phyloP scores from a whole-genome alignment of 2,888 invertebrate species.

The Podotricha telesiphe region DNA sequence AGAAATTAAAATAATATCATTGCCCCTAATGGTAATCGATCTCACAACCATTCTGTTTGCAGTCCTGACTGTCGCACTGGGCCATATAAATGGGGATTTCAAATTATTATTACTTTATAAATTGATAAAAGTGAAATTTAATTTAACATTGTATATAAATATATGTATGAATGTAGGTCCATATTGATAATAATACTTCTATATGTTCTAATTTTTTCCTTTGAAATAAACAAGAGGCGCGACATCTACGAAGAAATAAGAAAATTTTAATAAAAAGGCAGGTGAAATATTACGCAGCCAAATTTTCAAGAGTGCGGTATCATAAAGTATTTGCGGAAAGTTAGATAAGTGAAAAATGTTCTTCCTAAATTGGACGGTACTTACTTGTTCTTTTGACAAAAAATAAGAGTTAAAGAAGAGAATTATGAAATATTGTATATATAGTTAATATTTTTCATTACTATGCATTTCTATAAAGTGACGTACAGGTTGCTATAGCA shows the following conservation, averaged over 20 bases:
- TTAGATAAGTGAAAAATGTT: not conserved
- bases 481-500: too few relatives aligned
- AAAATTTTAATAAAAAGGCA: not conserved
- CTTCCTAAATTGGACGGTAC: not conserved
- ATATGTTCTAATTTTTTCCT: not conserved
- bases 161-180: not conserved
- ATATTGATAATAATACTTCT: not conserved
- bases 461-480: too few relatives aligned
- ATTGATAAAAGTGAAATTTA: too few relatives aligned
- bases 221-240: not conserved
- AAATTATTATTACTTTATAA: too few relatives aligned
- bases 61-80: too few relatives aligned
- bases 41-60: too few relatives aligned
- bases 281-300: not conserved
- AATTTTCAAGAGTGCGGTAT: not conserved
- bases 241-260: not conserved
- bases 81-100: too few relatives aligned
- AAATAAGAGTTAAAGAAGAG: not conserved
- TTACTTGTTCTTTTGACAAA: not conserved
- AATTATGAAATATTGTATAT: too few relatives aligned
- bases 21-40: too few relatives aligned
- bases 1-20: too few relatives aligned
- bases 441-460: too few relatives aligned
- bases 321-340: not conserved
- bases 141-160: too few relatives aligned